Evolutionary conservation across 1,140 invertebrate genomes (phyloP).

Genomic region (Solen grandis): DNA sequence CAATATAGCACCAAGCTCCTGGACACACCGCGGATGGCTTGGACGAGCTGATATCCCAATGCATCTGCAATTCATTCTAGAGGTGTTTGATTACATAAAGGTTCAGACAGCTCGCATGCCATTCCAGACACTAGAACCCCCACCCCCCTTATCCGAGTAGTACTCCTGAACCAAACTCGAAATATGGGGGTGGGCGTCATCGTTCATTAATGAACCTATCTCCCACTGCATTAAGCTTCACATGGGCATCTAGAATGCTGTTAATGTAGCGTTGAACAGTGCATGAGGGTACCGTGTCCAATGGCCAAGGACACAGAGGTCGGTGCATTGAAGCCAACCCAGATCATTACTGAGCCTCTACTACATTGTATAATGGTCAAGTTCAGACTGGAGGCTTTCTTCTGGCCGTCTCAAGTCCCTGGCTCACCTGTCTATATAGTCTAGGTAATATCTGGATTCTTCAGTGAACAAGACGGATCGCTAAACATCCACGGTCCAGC

Average conservation of each 20-base stretch:
- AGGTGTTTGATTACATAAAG: neutral
- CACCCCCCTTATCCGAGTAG: no score
- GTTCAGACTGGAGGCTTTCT: no score
- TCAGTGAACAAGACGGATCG: neutral
- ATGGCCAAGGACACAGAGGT: neutral
- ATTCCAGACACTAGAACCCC: neutral
- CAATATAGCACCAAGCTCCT: neutral
- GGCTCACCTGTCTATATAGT: neutral
- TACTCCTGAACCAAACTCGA: neutral
- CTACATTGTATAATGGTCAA: neutral
- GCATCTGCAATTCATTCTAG: neutral
- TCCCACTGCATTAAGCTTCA: neutral
- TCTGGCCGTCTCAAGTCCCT: no score
- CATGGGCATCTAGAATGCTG: neutral
- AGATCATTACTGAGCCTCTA: neutral
- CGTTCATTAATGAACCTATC: neutral
- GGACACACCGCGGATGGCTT: neutral
- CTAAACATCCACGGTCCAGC: constrained; percentile 5
- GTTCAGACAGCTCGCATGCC: neutral
- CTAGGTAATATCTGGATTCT: neutral
- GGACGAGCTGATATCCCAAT: neutral
- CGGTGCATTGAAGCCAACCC: neutral
- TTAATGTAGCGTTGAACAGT: constrained; percentile 1
- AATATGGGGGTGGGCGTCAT: neutral
- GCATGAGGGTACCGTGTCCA: no score